Evolutionary conservation across 2,113 vertebrate species (phyloP).

Genomic region (Furnarius figulus): DNA sequence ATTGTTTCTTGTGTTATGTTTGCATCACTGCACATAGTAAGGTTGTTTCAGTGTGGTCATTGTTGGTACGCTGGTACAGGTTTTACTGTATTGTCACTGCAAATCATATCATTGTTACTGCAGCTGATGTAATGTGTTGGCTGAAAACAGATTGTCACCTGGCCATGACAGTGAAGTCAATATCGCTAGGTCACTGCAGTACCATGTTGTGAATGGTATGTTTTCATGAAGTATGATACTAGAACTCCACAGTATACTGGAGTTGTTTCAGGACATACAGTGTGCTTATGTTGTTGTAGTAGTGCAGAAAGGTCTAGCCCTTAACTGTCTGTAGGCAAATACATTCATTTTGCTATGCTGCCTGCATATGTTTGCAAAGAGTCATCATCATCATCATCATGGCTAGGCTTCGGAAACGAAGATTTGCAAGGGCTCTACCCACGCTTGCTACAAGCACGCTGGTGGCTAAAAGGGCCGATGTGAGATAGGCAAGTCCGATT

Average conservation of each 20-base stretch:
- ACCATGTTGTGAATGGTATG: background rate
- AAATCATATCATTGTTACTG: background rate
- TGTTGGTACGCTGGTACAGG: background rate
- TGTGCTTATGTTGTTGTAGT: background rate
- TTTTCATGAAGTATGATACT: background rate
- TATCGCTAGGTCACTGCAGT: background rate
- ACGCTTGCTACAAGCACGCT: too few species aligned
- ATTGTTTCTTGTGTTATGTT: background rate
- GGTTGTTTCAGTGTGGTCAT: background rate
- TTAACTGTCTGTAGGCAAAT: background rate
- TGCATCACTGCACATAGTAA: background rate
- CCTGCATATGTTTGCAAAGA: background rate
- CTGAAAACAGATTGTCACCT: background rate
- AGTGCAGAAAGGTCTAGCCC: background rate
- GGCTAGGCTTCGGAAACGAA: too few species aligned
- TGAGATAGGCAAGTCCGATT: too few species aligned
- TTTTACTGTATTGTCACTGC: background rate
- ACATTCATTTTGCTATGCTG: background rate
- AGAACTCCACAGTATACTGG: background rate
- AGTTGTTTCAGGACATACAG: background rate
- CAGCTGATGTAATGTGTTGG: background rate
- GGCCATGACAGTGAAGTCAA: background rate
- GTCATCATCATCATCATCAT: too few species aligned
- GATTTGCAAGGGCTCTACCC: too few species aligned
- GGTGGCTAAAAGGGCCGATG: too few species aligned